phyloP scores from a whole-genome alignment of 2,888 invertebrate species.

The Petrolisthes manimaculis region DNA sequence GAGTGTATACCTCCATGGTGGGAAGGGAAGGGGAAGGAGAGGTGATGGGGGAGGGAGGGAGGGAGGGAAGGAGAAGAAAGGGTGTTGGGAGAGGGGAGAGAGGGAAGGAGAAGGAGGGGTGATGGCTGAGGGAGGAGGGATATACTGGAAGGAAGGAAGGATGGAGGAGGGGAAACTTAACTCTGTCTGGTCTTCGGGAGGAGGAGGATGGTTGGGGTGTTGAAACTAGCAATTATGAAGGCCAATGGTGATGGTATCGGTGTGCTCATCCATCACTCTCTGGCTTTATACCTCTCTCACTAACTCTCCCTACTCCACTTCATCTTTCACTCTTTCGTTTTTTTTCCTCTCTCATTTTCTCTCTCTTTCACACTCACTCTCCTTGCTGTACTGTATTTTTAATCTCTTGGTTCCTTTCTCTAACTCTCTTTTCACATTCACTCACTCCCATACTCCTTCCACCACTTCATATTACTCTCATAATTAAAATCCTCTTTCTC shows the following conservation, averaged over 20 bases:
- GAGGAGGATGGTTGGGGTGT: neutral
- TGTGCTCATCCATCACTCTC: neutral
- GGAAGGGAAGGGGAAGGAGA: neutral
- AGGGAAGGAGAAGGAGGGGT: neutral
- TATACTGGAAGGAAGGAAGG: neutral
- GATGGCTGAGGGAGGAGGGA: neutral
- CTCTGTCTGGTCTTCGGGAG: neutral
- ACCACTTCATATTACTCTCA: neutral
- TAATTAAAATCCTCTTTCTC: neutral
- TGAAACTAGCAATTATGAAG: neutral
- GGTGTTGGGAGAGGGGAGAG: neutral
- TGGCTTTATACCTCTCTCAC: neutral
- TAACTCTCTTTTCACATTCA: neutral
- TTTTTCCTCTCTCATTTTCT: neutral
- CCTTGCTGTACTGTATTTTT: neutral
- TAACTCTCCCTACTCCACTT: neutral
- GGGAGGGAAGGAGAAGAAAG: neutral
- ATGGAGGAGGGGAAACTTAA: neutral
- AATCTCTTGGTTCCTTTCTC: neutral
- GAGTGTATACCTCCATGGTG: neutral
- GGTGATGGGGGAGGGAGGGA: neutral
- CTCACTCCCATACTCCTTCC: neutral
- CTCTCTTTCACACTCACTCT: constrained; percentile 22
- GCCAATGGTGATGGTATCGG: neutral
- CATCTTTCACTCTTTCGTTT: neutral